Evolutionary conservation across 2,113 vertebrate genomes (phyloP).

Genomic region (Alces alces): DNA sequence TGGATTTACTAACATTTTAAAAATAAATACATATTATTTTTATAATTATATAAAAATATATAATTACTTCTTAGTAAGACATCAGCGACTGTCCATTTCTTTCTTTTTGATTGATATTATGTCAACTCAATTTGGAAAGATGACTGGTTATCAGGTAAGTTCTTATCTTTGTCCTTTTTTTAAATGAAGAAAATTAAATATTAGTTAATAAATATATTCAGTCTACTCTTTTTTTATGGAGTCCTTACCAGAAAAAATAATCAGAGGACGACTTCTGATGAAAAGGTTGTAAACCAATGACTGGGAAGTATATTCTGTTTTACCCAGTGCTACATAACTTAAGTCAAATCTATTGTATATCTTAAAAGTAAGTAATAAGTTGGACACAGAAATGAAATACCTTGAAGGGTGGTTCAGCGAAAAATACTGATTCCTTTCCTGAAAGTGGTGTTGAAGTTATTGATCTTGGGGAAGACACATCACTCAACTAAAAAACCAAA

Average conservation of each 20-base stretch:
- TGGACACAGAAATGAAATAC: slow-evolving; percentile 56
- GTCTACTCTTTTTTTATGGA: background rate
- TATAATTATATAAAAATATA: slow-evolving; percentile 12
- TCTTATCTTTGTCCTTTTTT: background rate
- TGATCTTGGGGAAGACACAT: slow-evolving; percentile 80
- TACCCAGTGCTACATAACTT: background rate
- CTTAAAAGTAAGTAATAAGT: background rate
- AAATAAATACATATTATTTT: background rate
- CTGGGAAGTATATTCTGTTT: background rate
- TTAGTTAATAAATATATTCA: background rate
- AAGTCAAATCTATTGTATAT: background rate
- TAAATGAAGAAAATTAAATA: slow-evolving; percentile 17
- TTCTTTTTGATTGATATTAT: background rate
- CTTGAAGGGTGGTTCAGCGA: slow-evolving; percentile 82
- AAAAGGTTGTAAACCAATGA: background rate
- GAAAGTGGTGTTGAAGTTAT: slow-evolving; percentile 84
- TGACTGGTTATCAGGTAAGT: background rate
- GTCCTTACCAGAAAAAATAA: background rate
- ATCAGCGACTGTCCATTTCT: background rate
- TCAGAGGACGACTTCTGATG: background rate
- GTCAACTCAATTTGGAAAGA: background rate
- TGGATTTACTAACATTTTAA: background rate
- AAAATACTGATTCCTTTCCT: slow-evolving; percentile 82
- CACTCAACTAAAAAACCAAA: slow-evolving; percentile 77
- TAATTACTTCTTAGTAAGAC: background rate